phyloP scores from a whole-genome alignment of 2,888 invertebrate genomes.

The Drosophila anceps region DNA sequence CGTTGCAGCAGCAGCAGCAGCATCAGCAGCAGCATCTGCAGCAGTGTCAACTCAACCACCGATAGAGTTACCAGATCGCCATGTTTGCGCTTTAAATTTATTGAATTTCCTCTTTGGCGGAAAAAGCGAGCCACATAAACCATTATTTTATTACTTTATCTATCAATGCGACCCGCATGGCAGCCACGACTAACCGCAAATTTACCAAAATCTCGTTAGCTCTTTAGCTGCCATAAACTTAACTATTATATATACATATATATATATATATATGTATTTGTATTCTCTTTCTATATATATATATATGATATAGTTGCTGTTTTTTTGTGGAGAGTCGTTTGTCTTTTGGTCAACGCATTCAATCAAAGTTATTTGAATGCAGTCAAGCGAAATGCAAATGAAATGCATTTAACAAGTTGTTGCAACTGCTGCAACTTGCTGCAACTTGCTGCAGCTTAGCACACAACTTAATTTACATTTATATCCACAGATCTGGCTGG shows the following conservation, averaged over 20 bases:
- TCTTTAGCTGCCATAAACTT: constrained; percentile 7
- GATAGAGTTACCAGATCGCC: constrained; percentile 52
- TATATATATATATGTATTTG: neutral
- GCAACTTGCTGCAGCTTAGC: constrained; percentile 39
- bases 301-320: neutral
- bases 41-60: constrained; percentile 43
- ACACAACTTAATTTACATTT: constrained; percentile 59
- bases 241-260: neutral
- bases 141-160: constrained; percentile 56
- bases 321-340: constrained; percentile 4
- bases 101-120: constrained; percentile 48
- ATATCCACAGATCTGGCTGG: constrained; percentile 31
- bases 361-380: constrained; percentile 58
- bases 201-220: constrained; percentile 19
- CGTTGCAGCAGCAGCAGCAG: constrained; percentile 15
- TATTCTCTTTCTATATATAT: neutral
- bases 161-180: constrained; percentile 16
- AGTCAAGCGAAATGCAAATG: constrained; percentile 49
- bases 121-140: constrained; percentile 47
- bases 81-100: constrained; percentile 51
- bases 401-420: constrained; percentile 52
- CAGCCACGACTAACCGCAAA: constrained; percentile 21
- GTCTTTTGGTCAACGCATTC: constrained; percentile 26
- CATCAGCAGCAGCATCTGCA: constrained; percentile 21
- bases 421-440: constrained; percentile 28